Evolutionary conservation across 2,888 invertebrate species (phyloP), one percentile per base, ranked within the genome.

Genomic region (Tuta absoluta): DNA sequence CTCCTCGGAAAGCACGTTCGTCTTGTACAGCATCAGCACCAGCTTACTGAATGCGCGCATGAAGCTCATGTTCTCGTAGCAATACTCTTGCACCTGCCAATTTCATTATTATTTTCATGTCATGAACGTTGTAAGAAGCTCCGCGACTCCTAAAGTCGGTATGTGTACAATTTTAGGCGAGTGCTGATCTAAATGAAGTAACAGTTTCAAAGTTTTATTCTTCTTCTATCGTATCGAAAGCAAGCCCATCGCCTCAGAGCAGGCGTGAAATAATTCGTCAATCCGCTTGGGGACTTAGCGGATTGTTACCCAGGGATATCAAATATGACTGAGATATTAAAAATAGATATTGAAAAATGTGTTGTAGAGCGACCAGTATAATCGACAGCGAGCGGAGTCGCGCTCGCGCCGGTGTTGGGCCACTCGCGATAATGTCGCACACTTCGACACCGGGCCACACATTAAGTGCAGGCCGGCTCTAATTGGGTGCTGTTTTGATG

Each of bases 21-120:
- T 97, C 94, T 98, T 98, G 93, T 99, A 99, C 92, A 98, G 95
- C 83, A 98, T 95, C 89, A 98, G 94, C 79, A 99, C 95, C 80
- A 99, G 98, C 93, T 98, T 98, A 87, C 97, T 97, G 95, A 99
- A 99, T 87, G 97, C 97, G 86, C 98, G 97, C 97, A 99, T 98
- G 91, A 99, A 99, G 87, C 96, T 97, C 98, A 98, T 98, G 93
- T 99, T 98, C 86, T 98, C 98, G 88, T 99, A 99, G 92, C 98
- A 99, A 91, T 96, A 99, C 85, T 99, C 98, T 91, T 99, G 99
- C 76, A 98, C 96, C 90, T 91, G 76, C 0, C 10, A 49, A 49
- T 0, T n/a, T 12, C 41, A 41, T 0, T 3, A 12, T 14, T 11
- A 1, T 41, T 3, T 11, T 41, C 41, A 37, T 37, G 8, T 33